phyloP scores from a whole-genome alignment of 2,113 vertebrate species.

The Lophius piscatorius region DNA sequence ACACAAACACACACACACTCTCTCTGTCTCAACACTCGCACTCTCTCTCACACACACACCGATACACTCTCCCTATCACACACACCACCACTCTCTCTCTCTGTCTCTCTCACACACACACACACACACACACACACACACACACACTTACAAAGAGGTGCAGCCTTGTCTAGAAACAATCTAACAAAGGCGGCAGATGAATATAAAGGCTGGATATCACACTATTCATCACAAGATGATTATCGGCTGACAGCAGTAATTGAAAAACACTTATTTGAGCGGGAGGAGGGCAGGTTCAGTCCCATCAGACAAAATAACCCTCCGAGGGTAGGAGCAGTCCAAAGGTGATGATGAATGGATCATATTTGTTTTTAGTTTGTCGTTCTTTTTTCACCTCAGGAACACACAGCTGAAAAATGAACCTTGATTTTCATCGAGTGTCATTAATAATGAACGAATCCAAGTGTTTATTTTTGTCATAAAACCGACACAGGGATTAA shows the following conservation, averaged over 20 bases:
- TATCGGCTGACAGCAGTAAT: constrained; percentile 98
- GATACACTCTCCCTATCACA: too few species aligned
- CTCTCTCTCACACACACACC: too few species aligned
- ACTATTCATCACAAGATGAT: constrained; percentile 99
- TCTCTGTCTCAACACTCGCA: too few species aligned
- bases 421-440: background rate
- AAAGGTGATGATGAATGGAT: constrained; percentile 70
- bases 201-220: constrained; percentile 96
- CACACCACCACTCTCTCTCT: constrained; percentile 14
- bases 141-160: constrained; percentile 24
- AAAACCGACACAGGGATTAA: too few species aligned
- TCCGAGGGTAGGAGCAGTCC: constrained; percentile 75
- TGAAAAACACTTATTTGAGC: constrained; percentile 99
- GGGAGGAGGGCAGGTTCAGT: constrained; percentile 78
- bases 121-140: constrained; percentile 18
- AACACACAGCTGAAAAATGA: background rate
- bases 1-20: too few species aligned
- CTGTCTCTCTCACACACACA: constrained; percentile 10
- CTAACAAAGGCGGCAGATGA: constrained; percentile 89
- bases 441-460: background rate
- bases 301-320: constrained; percentile 92
- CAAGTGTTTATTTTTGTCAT: too few species aligned
- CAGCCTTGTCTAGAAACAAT: constrained; percentile 75
- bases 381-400: constrained; percentile 5
- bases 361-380: constrained; percentile 53